These are phyloP conservation scores for Toxotes jaculatrix DNA, from an alignment of 2,113 vertebrate species.

Conservation along the genomic window DNA sequence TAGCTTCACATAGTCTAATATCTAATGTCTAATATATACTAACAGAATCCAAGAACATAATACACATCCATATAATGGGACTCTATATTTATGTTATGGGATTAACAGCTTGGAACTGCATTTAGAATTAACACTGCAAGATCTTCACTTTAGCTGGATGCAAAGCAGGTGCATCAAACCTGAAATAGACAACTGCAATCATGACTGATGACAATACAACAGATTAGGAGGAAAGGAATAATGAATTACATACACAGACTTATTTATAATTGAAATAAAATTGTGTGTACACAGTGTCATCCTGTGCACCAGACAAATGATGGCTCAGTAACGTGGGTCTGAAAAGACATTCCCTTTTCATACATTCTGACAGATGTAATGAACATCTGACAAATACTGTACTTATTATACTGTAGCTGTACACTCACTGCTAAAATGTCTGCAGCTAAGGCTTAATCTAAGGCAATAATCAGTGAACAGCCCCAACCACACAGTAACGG, in stretches of 20 bases:
- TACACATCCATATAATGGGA: neutral
- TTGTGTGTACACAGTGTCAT: neutral
- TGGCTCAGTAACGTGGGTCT: conserved; percentile 12
- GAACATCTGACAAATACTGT: neutral
- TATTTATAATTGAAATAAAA: neutral
- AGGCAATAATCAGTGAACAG: too few relatives aligned
- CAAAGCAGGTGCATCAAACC: neutral
- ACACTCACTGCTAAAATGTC: neutral
- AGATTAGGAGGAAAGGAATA: neutral
- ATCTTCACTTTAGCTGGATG: neutral
- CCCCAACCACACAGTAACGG: too few relatives aligned
- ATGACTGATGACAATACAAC: neutral
- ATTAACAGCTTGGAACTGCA: conserved; percentile 12
- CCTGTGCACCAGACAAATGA: conserved; percentile 23
- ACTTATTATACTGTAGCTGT: neutral
- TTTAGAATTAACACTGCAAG: conserved; percentile 5
- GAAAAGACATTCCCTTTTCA: conserved; percentile 12
- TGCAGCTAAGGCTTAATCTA: too few relatives aligned
- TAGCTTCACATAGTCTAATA: neutral
- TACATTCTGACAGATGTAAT: conserved; percentile 1
- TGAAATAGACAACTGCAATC: neutral
- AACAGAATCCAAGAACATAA: conserved; percentile 6
- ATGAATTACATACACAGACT: neutral
- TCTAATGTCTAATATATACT: neutral
- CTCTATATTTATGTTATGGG: neutral